Conservation (phyloP, 2,113 vertebrate genomes). For the Eulemur rufifrons region DNA sequence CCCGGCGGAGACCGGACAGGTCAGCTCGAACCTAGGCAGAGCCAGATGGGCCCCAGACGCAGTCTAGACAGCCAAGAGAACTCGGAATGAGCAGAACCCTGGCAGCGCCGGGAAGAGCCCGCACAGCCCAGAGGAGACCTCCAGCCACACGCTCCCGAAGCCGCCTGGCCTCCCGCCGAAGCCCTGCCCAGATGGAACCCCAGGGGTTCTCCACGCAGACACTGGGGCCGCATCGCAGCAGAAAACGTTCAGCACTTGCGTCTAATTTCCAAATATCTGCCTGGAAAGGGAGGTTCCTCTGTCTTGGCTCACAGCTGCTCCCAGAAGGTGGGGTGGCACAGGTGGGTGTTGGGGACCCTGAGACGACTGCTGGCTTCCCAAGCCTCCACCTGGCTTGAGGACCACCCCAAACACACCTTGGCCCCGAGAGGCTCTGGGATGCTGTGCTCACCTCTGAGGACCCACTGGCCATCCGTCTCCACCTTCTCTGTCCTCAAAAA, state of each 20-base stretch:
- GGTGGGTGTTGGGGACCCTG: not conserved
- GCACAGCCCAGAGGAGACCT: not conserved
- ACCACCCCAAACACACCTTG: not conserved
- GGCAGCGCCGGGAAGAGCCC: not conserved
- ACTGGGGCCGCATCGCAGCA: not conserved
- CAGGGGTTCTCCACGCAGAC: not conserved
- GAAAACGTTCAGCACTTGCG: not conserved
- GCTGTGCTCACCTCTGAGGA: not conserved
- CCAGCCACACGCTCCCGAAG: rapidly evolving
- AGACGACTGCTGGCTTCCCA: not conserved
- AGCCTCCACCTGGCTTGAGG: not conserved
- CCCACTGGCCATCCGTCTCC: not conserved
- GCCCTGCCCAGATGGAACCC: not conserved
- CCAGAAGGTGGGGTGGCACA: not conserved
- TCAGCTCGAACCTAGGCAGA: conserved; percentile 43
- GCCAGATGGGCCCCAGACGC: conserved; percentile 46
- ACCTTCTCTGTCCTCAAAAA: not conserved
- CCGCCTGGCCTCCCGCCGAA: not conserved
- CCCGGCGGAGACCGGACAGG: conserved; percentile 34
- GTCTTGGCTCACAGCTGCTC: not conserved
- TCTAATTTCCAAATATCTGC: not conserved
- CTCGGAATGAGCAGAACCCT: not conserved
- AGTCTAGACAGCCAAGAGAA: not conserved
- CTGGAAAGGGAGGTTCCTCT: not conserved
- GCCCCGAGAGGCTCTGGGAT: not conserved